Evolutionary conservation across 23 tunicate species (phyloP).

Genomic region (Ascidia mentula): DNA sequence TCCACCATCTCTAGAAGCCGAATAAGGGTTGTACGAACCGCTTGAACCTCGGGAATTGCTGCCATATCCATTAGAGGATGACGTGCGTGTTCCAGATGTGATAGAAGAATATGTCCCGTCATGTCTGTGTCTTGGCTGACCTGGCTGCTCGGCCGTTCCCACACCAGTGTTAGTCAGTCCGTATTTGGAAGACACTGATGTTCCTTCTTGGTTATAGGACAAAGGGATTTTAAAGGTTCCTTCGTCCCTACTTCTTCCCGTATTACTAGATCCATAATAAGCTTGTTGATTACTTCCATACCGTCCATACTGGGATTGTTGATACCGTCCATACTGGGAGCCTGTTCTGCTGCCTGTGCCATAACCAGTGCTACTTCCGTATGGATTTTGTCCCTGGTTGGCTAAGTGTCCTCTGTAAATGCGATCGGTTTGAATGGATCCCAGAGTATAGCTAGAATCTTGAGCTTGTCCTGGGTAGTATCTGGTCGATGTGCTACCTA

Average conservation of each 20-base stretch:
- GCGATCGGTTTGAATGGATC: neutral
- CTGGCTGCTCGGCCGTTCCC: neutral
- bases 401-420: neutral
- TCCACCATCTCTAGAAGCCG: neutral
- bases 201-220: neutral
- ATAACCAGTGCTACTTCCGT: neutral
- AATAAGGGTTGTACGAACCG: neutral
- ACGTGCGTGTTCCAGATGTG: too few species aligned
- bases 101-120: neutral
- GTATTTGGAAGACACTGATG: neutral
- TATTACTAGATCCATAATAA: neutral
- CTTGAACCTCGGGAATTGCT: neutral
- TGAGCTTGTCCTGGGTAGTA: neutral
- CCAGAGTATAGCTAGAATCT: neutral
- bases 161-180: neutral
- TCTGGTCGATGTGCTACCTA: neutral
- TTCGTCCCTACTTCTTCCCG: neutral
- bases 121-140: neutral
- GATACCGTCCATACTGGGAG: neutral
- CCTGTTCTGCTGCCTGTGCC: neutral
- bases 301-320: neutral
- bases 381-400: neutral
- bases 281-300: neutral
- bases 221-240: neutral
- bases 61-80: neutral